Evolutionary conservation across 92 coral and sea anemone genomes (phyloP), one percentile per base, ranked within the genome.

Genomic region (Porites lobata): DNA sequence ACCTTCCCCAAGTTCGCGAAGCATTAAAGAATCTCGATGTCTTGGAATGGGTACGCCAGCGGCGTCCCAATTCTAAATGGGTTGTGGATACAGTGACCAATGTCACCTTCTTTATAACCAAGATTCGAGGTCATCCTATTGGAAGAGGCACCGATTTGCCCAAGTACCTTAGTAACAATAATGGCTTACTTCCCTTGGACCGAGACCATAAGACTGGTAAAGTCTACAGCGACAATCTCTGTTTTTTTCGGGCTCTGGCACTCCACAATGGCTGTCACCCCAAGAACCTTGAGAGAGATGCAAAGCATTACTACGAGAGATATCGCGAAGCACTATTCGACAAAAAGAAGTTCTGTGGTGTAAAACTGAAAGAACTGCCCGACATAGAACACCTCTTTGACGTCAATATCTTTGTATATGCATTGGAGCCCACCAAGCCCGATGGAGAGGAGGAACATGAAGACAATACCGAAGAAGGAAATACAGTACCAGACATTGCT

Each of bases 381-480:
- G 32, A 26, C 2, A 1, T 26, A 2, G 75, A 80, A 47, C 69
- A 80, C 53, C 72, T 80, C 62, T 80, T 11, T 65, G 85, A 80
- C 65, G 75, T 80, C 0, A 80, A 63, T 2, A 80, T 80, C 2
- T 26, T 26, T 26, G 32, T 26, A 1, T 26, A 26, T 26, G 2
- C 32, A 1, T 2, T 26, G 2, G 32, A 26, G 2, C 32, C 32
- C 32, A 26, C 32, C 2, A 26, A 26, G 2, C 32, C 32, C 32
- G 32, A 17, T 80, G 72, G 47, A 10, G 53, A 57, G 5, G 69
- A 73, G 8, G 70, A 29, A 26, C 32, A 79, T 18, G 69, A 79
- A 63, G 10, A 79, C 24, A 50, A 61, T 29, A 47, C 7, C 29
- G 29, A n/a, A n/a, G 24, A 22, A 22, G 24, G 24, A 22, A 22